Conservation (phyloP, 2,113 vertebrate genomes). For the Mionectes macconnelli region DNA sequence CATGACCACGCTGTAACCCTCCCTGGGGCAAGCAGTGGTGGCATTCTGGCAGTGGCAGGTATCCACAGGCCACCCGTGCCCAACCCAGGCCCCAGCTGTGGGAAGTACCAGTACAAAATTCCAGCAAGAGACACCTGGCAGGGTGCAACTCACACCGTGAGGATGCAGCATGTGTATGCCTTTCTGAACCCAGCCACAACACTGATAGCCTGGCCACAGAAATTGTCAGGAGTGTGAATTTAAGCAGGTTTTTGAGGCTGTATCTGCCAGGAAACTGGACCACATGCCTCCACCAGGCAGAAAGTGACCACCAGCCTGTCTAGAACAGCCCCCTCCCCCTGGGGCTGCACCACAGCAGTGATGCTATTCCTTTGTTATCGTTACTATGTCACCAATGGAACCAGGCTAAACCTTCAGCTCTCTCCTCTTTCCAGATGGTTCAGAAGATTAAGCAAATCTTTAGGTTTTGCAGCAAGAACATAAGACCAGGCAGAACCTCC, state of each 20-base stretch:
- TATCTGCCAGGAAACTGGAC: neutral
- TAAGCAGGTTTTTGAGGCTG: neutral
- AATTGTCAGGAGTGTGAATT: neutral
- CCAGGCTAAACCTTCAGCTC: neutral
- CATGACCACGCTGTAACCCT: neutral
- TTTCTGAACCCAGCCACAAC: neutral
- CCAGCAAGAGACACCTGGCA: neutral
- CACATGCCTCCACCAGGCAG: neutral
- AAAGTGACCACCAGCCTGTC: neutral
- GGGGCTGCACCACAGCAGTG: neutral
- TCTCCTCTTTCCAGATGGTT: neutral
- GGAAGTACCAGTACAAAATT: neutral
- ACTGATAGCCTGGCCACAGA: neutral
- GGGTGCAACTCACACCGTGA: neutral
- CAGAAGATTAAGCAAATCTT: neutral
- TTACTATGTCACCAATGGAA: neutral
- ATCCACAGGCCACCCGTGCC: neutral
- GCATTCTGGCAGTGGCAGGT: rapidly evolving
- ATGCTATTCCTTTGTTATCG: neutral
- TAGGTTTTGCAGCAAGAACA: neutral
- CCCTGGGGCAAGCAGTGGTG: neutral
- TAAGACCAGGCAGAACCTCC: neutral
- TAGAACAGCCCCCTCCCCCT: neutral
- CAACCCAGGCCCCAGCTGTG: rapidly evolving
- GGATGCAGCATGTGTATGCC: neutral